Evolutionary conservation across 1,140 invertebrate species (phyloP), one percentile per base, ranked within the genome.

Genomic region (Diabrotica virgifera): DNA sequence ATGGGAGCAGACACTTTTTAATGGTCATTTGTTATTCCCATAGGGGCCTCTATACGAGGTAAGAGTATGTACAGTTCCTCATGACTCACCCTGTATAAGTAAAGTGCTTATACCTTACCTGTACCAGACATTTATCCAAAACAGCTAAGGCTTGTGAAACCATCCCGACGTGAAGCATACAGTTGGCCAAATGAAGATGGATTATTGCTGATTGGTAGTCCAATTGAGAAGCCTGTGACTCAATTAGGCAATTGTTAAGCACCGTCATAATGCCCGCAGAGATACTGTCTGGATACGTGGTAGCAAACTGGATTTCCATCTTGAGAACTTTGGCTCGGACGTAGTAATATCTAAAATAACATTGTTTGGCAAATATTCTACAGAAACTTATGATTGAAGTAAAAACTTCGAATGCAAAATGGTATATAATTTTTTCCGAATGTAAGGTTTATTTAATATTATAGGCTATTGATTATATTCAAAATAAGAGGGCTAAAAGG

Each of bases 101-200:
- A n/a, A n/a, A n/a, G n/a, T n/a, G n/a, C n/a, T 24, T 2, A 24
- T 24, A 24, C 24, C 4, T 46, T 46, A 46, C 40, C n/a, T 46
- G 81, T 0, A 88, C 83, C 68, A 93, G 84, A 35, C 86, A 85
- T 69, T 85, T 85, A 62, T 90, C 85, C 0, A 93, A 83, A 3
- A 92, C 78, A 52, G 83, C 80, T 14, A 92, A 78, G 0, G 91
- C 90, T 79, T 92, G 90, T 64, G 85, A 83, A 0, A 90, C 85
- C 76, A 92, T 85, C 12, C 86, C 86, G 80, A 93, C 86, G 57
- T 88, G 80, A 12, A 94, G 78, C 80, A 94, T 79, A 0, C 85
- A 80, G 73, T 91, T 89, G 0, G 91, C 91, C 52, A 94, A 83
- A 70, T 93, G 85, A 80, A 94, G 85, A 71, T 90, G 87, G n/a